These are phyloP conservation scores for Cantharis rustica DNA, from an alignment of 2,888 invertebrate species.

Conservation along the genomic window DNA sequence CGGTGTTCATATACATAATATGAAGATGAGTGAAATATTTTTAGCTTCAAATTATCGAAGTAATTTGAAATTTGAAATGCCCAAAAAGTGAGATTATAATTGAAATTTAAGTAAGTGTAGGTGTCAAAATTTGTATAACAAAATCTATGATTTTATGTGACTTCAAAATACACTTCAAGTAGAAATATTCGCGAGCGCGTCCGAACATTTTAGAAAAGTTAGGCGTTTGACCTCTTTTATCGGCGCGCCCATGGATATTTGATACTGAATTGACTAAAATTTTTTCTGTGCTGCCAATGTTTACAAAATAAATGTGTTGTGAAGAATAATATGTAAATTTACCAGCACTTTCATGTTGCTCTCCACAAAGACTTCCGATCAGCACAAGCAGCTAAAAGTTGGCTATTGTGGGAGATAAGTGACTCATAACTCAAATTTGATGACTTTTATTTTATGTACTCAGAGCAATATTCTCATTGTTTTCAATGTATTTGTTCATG, in stretches of 20 bases:
- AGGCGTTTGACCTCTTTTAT: neutral
- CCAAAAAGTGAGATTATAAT: neutral
- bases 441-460: neutral
- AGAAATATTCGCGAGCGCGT: neutral
- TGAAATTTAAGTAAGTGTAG: neutral
- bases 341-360: neutral
- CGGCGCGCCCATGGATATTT: neutral
- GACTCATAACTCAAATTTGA: too few relatives aligned
- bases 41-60: neutral
- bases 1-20: conserved; percentile 17
- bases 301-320: neutral
- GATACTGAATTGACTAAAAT: neutral
- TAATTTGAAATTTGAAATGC: neutral
- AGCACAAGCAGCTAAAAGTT: neutral
- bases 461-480: neutral
- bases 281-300: neutral
- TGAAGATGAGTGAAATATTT: conserved; percentile 9
- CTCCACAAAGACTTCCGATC: neutral
- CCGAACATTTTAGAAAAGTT: neutral
- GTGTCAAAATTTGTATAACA: neutral
- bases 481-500: neutral
- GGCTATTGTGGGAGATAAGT: neutral
- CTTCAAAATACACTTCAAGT: neutral
- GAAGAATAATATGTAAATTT: neutral
- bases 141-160: neutral